Conservation (phyloP, 2,113 vertebrate species). For the Meleagris gallopavo region DNA sequence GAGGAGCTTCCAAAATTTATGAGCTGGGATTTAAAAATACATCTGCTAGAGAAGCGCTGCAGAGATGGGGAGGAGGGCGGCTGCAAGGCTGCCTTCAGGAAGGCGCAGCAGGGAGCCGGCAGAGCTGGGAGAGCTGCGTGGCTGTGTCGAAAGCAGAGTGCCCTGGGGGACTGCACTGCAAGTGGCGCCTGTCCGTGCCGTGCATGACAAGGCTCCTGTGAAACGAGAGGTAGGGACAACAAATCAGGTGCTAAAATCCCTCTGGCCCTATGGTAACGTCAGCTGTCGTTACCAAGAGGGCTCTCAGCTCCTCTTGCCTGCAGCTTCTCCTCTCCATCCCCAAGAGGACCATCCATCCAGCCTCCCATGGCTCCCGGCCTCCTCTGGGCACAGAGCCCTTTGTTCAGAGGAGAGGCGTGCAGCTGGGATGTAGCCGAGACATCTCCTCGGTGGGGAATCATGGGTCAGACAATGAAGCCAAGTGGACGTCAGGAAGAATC, state of each 20-base stretch:
- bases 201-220: neutral
- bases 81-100: neutral
- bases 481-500: neutral
- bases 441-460: neutral
- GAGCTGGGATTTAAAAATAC: slow-evolving; percentile 66
- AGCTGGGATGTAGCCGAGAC: neutral
- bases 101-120: neutral
- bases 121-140: neutral
- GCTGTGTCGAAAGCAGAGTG: neutral
- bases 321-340: neutral
- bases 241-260: neutral
- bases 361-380: neutral
- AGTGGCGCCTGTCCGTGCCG: neutral
- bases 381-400: neutral
- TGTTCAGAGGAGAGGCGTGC: neutral
- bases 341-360: neutral
- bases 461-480: neutral
- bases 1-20: slow-evolving; percentile 69
- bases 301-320: neutral
- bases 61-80: neutral
- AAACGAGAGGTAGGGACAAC: neutral
- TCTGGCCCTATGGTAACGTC: neutral
- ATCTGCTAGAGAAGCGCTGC: neutral
- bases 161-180: neutral
- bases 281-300: no score